These are phyloP conservation scores for Carcinoscorpius rotundicauda DNA, from an alignment of 1,140 invertebrate species.

Conservation along the genomic window DNA sequence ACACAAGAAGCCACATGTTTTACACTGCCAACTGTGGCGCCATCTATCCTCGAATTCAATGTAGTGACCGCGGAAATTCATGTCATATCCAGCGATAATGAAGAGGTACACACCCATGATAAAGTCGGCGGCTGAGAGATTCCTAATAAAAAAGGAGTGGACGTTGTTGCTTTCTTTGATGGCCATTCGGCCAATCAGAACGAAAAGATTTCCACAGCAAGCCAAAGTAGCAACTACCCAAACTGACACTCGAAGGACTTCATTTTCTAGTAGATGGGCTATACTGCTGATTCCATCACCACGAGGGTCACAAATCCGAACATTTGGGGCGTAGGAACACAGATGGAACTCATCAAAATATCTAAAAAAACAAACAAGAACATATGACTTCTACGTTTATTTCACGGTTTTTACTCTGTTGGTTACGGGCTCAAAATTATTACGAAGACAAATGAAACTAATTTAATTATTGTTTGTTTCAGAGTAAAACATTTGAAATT, in stretches of 20 bases:
- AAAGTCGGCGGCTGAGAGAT: constrained; percentile 62
- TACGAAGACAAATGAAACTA: too few relatives aligned
- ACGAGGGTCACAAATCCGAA: constrained; percentile 44
- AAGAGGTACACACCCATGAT: constrained; percentile 64
- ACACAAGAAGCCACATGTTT: constrained; percentile 51
- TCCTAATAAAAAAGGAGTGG: constrained; percentile 47
- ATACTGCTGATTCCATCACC: constrained; percentile 50
- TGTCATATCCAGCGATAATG: constrained; percentile 53
- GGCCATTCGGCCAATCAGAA: constrained; percentile 50
- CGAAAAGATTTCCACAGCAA: constrained; percentile 43
- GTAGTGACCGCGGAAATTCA: constrained; percentile 47
- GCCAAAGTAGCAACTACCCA: constrained; percentile 56
- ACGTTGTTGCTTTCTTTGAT: constrained; percentile 36
- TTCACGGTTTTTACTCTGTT: too few relatives aligned
- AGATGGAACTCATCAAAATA: constrained; percentile 56
- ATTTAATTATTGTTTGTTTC: neutral
- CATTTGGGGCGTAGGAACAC: constrained; percentile 46
- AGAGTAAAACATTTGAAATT: too few relatives aligned
- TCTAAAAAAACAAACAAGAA: constrained; percentile 27
- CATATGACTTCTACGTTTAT: neutral
- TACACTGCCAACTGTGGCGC: constrained; percentile 55
- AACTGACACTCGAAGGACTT: constrained; percentile 45
- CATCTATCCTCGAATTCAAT: constrained; percentile 46
- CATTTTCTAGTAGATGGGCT: constrained; percentile 48
- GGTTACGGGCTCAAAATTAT: too few relatives aligned